These are phyloP conservation scores for Habropoda laboriosa DNA, from an alignment of 1,140 invertebrate species.

Conservation along the genomic window DNA sequence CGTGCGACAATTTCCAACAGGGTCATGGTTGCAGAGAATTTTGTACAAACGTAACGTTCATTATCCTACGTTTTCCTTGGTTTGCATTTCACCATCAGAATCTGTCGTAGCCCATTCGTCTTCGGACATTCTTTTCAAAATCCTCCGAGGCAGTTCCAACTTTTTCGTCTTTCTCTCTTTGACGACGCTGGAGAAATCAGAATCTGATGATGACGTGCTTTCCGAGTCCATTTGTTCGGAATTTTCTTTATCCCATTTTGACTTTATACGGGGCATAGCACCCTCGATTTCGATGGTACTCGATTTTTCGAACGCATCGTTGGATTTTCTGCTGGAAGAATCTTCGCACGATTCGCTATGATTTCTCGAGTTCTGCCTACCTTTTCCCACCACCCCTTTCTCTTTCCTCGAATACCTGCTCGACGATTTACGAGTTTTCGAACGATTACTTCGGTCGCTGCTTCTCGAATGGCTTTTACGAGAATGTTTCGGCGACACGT, in stretches of 20 bases:
- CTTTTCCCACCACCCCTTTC: background rate
- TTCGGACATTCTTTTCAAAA: background rate
- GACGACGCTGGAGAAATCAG: background rate
- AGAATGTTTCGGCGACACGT: background rate
- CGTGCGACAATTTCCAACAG: background rate
- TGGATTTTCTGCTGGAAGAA: background rate
- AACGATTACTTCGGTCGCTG: background rate
- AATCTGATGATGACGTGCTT: background rate
- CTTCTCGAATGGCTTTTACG: background rate
- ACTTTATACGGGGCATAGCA: background rate
- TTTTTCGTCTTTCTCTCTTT: background rate
- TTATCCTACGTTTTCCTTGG: background rate
- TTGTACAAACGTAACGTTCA: background rate
- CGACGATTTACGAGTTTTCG: background rate
- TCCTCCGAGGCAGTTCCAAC: too few species aligned
- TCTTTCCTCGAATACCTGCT: background rate
- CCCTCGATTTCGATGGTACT: background rate
- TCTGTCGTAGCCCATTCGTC: conserved; percentile 67
- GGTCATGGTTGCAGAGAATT: too few species aligned
- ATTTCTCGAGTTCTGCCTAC: background rate
- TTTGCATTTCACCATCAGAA: conserved; percentile 51
- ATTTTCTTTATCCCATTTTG: conserved; percentile 60
- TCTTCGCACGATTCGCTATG: background rate
- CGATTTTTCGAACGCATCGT: background rate
- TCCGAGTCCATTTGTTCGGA: conserved; percentile 29